These are phyloP conservation scores for Melanitta fusca DNA, from an alignment of 2,797 vertebrate species.

Conservation along the genomic window DNA sequence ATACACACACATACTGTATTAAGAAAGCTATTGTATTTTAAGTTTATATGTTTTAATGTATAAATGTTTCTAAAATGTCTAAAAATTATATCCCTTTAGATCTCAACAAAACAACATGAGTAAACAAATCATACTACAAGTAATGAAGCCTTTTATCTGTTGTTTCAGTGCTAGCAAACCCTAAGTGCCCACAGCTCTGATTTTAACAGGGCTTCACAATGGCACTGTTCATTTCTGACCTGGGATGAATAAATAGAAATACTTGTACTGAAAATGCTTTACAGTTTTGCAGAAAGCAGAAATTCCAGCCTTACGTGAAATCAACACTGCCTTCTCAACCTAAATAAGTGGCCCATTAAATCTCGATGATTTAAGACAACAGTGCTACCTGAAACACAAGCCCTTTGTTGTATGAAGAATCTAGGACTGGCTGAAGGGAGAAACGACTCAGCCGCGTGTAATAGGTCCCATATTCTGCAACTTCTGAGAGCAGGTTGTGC, in stretches of 20 bases:
- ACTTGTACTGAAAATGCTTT: background rate
- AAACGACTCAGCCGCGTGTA: slow-evolving; percentile 92
- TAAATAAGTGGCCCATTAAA: background rate
- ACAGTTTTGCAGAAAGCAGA: background rate
- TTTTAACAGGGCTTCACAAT: background rate
- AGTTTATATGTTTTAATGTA: background rate
- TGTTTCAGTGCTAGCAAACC: background rate
- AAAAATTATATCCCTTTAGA: background rate
- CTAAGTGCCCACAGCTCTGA: background rate
- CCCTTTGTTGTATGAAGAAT: slow-evolving; percentile 83
- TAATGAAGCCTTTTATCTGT: background rate
- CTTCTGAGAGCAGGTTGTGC: slow-evolving; percentile 88
- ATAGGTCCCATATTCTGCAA: slow-evolving; percentile 91
- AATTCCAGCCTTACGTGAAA: background rate
- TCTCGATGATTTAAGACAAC: background rate
- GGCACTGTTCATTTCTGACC: background rate
- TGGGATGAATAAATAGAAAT: background rate
- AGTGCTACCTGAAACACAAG: slow-evolving; percentile 93
- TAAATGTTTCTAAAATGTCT: background rate
- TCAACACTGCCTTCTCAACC: background rate
- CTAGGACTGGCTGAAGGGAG: slow-evolving; percentile 87
- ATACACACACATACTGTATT: background rate
- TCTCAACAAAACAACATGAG: background rate
- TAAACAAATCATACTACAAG: background rate
- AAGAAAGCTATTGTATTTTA: background rate